Evolutionary conservation across 2,797 vertebrate species (phyloP), one percentile per base, ranked within the genome.

Genomic region (Rhadinocentrus ornatus): DNA sequence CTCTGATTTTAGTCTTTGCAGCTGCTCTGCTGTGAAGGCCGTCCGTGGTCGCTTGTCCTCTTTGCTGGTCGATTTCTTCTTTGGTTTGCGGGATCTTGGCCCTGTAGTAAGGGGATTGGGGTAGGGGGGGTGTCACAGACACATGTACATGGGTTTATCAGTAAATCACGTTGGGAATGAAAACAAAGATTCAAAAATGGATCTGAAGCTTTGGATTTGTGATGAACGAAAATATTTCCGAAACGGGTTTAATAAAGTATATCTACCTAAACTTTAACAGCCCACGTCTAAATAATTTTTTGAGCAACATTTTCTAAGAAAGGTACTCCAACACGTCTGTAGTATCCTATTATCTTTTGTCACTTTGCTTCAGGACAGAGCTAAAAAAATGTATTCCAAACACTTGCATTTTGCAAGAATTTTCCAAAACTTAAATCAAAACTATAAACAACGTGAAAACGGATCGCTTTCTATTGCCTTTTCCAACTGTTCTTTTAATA

Each of bases 11-110:
- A 98, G 96, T 92, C 96, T 93, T 89, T 97, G 96, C 72, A 98
- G 96, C 92, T 98, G 97, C 67, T 98, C 97, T 2, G 96, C 96
- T 0, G 96, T 98, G 94, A 98, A 98, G 85, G 97, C 97, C 41
- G 97, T 98, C 75, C 97, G 94, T 12, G 97, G 97, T 88, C 97
- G 92, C 91, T 98, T 98, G 94, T 97, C 96, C 85, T 97, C 97
- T 90, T 97, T 98, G 90, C 94, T 97, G 83, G 95, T 90, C 82
- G 92, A 90, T 93, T 98, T 98, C 96, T 97, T 98, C 97, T 99
- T 99, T 97, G 96, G 97, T 96, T 98, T 99, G 48, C 97, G 96
- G 75, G 97, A 97, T 89, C 97, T 94, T 86, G 97, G 97, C 92
- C 97, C 97, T 99, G 91, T 18, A 81, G 78, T 64, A 69, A 18